phyloP scores from a whole-genome alignment of 2,797 vertebrate species.

The Xenentodon cancila region DNA sequence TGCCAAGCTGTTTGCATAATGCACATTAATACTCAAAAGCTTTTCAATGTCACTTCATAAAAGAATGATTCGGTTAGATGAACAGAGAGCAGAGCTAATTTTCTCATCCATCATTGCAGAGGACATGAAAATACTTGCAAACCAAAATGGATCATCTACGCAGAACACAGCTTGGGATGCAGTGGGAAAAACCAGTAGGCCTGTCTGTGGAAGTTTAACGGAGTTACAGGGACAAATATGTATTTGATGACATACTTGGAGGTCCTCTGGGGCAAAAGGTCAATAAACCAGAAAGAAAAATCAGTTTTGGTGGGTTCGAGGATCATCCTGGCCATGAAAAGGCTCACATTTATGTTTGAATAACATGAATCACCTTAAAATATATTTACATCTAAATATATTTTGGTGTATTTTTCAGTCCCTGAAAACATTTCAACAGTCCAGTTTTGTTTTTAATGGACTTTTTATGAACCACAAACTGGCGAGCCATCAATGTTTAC shows the following conservation, averaged over 20 bases:
- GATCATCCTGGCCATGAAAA: too few species aligned
- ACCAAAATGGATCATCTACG: conserved; percentile 12
- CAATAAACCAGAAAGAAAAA: too few species aligned
- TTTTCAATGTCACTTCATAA: background rate
- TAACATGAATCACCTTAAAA: too few species aligned
- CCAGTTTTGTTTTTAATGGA: too few species aligned
- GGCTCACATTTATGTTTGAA: too few species aligned
- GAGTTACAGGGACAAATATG: background rate
- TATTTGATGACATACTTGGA: conserved; percentile 18
- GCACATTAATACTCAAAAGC: conserved; percentile 5
- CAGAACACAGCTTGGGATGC: conserved; percentile 4
- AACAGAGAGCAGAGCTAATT: conserved; percentile 20
- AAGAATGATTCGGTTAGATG: background rate
- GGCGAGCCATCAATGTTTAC: too few species aligned
- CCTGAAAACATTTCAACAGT: too few species aligned
- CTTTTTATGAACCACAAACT: too few species aligned
- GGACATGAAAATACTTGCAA: conserved; percentile 16
- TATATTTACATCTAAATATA: too few species aligned
- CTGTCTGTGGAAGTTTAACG: background rate
- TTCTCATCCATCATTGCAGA: conserved; percentile 22
- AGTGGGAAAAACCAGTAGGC: conserved; percentile 11
- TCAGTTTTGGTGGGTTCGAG: too few species aligned
- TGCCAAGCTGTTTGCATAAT: conserved; percentile 9
- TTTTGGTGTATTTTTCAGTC: too few species aligned
- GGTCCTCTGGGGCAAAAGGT: conserved; percentile 17